Percentiles rank a stretch among this genome's conserved stretches.
Evolutionary conservation across 2,797 vertebrate genomes (phyloP).

Genomic region (Neomorphus geoffroyi): DNA sequence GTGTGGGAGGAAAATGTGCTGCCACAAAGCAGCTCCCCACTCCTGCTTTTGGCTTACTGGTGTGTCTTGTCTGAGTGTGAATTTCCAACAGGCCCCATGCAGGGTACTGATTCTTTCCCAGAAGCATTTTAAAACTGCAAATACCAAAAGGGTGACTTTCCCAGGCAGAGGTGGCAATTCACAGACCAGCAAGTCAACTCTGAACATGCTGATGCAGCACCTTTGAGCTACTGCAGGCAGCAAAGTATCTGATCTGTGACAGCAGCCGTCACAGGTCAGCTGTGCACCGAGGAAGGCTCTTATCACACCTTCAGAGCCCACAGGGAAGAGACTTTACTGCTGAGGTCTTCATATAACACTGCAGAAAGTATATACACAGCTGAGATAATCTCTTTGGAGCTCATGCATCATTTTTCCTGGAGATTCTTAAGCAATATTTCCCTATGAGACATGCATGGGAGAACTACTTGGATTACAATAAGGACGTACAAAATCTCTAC

Average conservation of each 20-base stretch:
- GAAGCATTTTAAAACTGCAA: not conserved
- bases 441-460: not conserved
- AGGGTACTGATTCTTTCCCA: not conserved
- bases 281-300: not conserved
- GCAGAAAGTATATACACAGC: not conserved
- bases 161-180: not conserved
- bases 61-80: not conserved
- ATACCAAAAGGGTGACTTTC: not conserved
- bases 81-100: not conserved
- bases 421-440: not conserved
- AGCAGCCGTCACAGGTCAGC: not conserved
- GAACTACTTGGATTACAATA: not conserved
- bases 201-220: not conserved
- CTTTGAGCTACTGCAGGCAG: not conserved
- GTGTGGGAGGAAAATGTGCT: constrained; percentile 1
- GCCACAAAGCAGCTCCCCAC: not conserved
- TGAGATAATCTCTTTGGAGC: not conserved
- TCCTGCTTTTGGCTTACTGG: not conserved
- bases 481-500: not conserved
- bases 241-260: not conserved
- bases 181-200: not conserved
- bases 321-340: not conserved
- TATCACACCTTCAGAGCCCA: not conserved
- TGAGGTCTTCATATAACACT: not conserved
- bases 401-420: not conserved